Percentiles rank a stretch among this genome's conserved stretches.
Conservation (phyloP, 35 echinoderm and acorn worm species). For the Heliocidaris tuberculata region DNA sequence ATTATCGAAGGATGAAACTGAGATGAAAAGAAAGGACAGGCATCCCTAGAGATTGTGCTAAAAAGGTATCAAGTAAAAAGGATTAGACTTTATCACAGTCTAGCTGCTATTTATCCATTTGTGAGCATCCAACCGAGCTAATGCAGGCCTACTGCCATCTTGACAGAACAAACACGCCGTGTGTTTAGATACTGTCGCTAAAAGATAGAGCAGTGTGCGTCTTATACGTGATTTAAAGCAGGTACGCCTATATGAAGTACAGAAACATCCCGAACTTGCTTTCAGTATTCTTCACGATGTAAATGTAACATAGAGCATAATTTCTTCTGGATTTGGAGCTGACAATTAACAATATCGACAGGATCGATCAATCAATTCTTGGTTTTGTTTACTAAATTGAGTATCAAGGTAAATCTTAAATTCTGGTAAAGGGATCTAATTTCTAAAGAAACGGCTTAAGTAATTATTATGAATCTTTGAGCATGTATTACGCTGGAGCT, state of each 20-base stretch:
- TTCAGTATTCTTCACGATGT: no score
- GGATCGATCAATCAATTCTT: no score
- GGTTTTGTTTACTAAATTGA: no score
- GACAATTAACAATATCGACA: no score
- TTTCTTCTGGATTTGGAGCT: no score
- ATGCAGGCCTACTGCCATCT: not conserved
- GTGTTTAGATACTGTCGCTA: conserved; percentile 24
- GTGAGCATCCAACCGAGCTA: not conserved
- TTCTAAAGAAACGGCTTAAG: no score
- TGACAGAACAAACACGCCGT: not conserved
- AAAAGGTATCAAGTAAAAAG: conserved; percentile 7
- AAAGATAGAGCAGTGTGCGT: not conserved
- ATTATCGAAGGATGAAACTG: no score
- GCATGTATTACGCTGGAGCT: no score
- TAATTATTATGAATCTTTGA: no score
- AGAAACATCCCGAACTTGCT: not conserved
- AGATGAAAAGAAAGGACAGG: not conserved
- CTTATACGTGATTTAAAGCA: not conserved
- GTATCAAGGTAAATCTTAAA: no score
- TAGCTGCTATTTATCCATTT: conserved; percentile 35
- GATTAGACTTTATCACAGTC: conserved; percentile 16
- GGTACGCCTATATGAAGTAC: not conserved
- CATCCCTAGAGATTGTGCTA: not conserved
- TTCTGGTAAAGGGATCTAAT: no score
- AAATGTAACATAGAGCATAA: no score